Evolutionary conservation across 2,888 invertebrate species (phyloP), one percentile per base, ranked within the genome.

Genomic region (Pollenia labialis): DNA sequence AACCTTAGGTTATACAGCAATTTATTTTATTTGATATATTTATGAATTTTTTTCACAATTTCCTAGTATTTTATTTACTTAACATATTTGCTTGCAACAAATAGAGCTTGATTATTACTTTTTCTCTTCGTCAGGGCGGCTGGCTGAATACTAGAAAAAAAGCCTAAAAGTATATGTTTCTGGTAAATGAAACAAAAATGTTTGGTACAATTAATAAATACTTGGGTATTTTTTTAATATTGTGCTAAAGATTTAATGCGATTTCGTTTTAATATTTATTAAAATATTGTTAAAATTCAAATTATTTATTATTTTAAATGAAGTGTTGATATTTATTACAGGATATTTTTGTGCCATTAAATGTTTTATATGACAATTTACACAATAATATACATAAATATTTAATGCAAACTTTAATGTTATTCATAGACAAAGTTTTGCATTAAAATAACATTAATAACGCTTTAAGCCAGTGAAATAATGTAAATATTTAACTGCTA

Each of bases 291-390:
- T 58, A 2, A 40, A 4, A 58, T 12, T 52, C 12, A 56, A 60
- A 66, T 81, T 81, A 85, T 85, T 82, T 85, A 85, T 82, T 60
- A 54, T 79, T 23, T 82, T 75, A 64, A 82, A 64, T 86, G 71
- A 81, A 75, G 85, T 86, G 85, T 86, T 86, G 82, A 80, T 80
- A 82, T 86, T 82, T 82, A 80, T 82, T 82, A 48, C 23, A 44
- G 32, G 32, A 32, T 14, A 71, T 54, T 69, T 46, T 69, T 16
- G 18, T 64, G 16, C 54, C 40, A 71, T 75, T 60, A 68, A 79
- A 44, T 66, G 16, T 66, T 74, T 44, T 62, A 42, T 62, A 69
- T 82, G 82, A 64, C 72, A 81, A 81, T 80, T 81, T 79, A 32
- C 32, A 4, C 46, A 10, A 64, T 54, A 0, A 16, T n/a, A n/a